These are phyloP conservation scores for Caprella mutica DNA, from an alignment of 2,888 invertebrate species.

Conservation along the genomic window DNA sequence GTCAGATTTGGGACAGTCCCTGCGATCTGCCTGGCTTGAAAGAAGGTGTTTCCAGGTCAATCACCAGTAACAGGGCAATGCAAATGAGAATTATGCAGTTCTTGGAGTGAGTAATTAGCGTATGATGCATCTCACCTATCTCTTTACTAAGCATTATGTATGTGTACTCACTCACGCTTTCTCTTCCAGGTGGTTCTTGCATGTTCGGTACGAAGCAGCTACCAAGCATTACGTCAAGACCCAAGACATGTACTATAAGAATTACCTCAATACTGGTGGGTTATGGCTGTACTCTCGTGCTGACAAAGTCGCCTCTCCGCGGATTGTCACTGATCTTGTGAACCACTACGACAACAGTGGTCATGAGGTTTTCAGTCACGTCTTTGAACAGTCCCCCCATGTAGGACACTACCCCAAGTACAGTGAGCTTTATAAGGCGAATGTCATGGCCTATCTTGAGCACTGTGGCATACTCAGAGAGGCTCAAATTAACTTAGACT, in stretches of 20 bases:
- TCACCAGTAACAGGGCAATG: constrained; percentile 45
- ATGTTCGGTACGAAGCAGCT: constrained; percentile 66
- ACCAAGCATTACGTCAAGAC: constrained; percentile 72
- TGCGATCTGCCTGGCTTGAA: constrained; percentile 48
- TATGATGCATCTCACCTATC: no score
- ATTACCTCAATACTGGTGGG: constrained; percentile 60
- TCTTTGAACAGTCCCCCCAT: constrained; percentile 64
- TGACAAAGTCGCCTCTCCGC: constrained; percentile 65
- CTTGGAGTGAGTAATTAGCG: constrained; percentile 43
- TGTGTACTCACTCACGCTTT: not conserved
- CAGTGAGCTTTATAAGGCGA: constrained; percentile 53
- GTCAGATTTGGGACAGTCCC: constrained; percentile 82
- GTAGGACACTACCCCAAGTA: constrained; percentile 56
- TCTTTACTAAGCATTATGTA: no score
- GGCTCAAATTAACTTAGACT: constrained; percentile 2
- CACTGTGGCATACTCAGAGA: constrained; percentile 40
- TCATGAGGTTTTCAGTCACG: constrained; percentile 53
- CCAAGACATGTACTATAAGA: constrained; percentile 70
- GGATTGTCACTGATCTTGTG: constrained; percentile 57
- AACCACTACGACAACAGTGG: constrained; percentile 56
- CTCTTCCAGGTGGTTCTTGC: constrained; percentile 59
- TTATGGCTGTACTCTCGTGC: constrained; percentile 56
- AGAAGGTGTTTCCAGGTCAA: constrained; percentile 46
- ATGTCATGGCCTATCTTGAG: constrained; percentile 51
- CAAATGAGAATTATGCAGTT: constrained; percentile 43